Percentiles rank a stretch among this genome's conserved stretches.
Evolutionary conservation across 2,888 invertebrate genomes (phyloP).

Genomic region (Nomada goodeniana): DNA sequence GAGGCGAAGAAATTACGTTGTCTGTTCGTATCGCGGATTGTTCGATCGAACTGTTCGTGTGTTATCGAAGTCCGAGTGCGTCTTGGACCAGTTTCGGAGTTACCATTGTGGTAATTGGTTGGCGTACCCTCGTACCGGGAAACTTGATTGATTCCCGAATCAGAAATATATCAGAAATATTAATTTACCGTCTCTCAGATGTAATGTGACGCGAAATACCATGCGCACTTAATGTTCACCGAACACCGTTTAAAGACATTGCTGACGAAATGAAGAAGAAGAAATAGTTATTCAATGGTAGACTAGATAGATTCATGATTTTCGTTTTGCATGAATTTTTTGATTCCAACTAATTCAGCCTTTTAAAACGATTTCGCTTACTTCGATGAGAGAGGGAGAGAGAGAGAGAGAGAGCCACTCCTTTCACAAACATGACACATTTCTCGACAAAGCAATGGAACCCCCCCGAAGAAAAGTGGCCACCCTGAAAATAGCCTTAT

Average conservation of each 20-base stretch:
- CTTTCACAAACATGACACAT: constrained; percentile 54
- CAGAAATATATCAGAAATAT: no score
- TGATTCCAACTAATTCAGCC: constrained; percentile 36
- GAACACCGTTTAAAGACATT: neutral
- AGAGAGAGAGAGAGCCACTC: constrained; percentile 1
- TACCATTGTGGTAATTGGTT: neutral
- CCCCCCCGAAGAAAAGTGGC: constrained; percentile 32
- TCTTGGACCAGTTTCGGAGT: constrained; percentile 3
- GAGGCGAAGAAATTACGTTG: constrained; percentile 20
- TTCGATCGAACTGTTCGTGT: constrained; percentile 13
- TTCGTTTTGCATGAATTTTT: constrained; percentile 22
- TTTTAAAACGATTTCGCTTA: constrained; percentile 32
- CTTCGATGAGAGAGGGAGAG: no score
- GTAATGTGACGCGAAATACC: no score
- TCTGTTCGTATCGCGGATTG: neutral
- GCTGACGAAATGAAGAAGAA: constrained; percentile 22
- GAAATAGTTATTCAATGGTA: neutral
- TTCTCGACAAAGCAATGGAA: constrained; percentile 38
- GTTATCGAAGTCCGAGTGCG: constrained; percentile 5
- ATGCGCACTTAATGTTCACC: neutral
- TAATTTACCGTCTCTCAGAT: neutral
- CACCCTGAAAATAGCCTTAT: constrained; percentile 46
- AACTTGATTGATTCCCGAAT: neutral
- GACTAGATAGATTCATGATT: neutral
- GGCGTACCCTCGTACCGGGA: neutral